Evolutionary conservation across 2,797 vertebrate species (phyloP).

Genomic region (Poliocrania exsul): DNA sequence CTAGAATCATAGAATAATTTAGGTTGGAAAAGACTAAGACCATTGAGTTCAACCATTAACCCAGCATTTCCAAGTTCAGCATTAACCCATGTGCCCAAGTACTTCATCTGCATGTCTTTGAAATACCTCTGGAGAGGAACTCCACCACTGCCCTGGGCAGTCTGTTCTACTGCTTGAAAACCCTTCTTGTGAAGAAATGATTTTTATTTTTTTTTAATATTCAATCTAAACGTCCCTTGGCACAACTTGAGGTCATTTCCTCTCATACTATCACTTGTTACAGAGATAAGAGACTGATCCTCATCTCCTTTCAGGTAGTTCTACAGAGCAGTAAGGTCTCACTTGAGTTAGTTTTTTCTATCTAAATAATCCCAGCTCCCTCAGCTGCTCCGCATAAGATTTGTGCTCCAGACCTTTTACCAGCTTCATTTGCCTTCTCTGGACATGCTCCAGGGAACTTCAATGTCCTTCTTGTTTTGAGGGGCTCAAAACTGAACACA

Average conservation of each 20-base stretch:
- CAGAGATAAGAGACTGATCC: not conserved
- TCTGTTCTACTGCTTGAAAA: not conserved
- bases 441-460: rapidly evolving
- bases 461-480: not conserved
- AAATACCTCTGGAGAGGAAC: not conserved
- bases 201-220: not conserved
- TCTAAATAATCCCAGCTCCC: not conserved
- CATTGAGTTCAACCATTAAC: not conserved
- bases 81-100: not conserved
- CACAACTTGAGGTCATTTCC: not conserved
- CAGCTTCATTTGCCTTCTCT: not conserved
- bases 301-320: not conserved
- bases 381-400: not conserved
- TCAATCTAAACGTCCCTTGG: not conserved
- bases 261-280: not conserved
- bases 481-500: not conserved
- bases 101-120: not conserved
- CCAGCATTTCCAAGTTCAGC: not conserved
- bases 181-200: not conserved
- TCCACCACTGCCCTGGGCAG: not conserved
- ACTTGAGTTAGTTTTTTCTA: not conserved
- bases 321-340: not conserved
- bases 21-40: not conserved
- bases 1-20: not conserved
- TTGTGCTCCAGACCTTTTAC: not conserved